Base-by-base conservation (phyloP, 35 echinoderm and acorn worm genomes). In the Ptychodera flava region DNA sequence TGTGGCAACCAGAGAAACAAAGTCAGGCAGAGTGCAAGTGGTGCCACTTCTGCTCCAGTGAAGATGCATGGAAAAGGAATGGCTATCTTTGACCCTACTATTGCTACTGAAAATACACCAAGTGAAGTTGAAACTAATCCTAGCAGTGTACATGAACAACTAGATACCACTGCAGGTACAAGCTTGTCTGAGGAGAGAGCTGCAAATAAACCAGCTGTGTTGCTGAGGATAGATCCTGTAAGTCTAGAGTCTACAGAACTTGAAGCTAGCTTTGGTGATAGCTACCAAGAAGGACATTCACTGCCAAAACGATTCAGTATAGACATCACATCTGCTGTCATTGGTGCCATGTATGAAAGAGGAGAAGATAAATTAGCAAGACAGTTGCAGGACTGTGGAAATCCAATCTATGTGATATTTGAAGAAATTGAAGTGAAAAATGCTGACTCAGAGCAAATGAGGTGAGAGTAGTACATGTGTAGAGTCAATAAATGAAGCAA, bases 271-370 rank as follows among this genome's bases (percentile, higher is more conserved):
- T 90, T 90, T 80, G 83, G 89, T 0, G 83, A 90, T 15, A 22
- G 52, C 32, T 78, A 77, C 1, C 27, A 31, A 29, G 83, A 85
- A 52, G 89, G 89, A 36, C 76, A 37, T 10, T 90, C 81, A 31
- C 38, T 35, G 37, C 89, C 89, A 35, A 36, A 64, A 37, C 38
- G 82, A 29, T 90, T 85, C 84, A 83, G 75, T 77, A 85, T 90
- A 36, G 84, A 90, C 76, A 85, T 90, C 81, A 90, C 35, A 15
- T 27, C 79, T 32, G 33, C 33, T 31, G 78, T 90, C 15, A 78
- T 85, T 28, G 89, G 78, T 14, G 29, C 37, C 36, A 36, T 85
- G 77, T 77, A 77, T 32, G 84, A 80, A n/a, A 85, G 15, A 36
- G 77, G 36, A 75, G 38, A 80, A 78, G 53, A 36, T 16, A 77